Conservation (phyloP, 2,113 vertebrate species). For the Aptenodytes patagonicus region DNA sequence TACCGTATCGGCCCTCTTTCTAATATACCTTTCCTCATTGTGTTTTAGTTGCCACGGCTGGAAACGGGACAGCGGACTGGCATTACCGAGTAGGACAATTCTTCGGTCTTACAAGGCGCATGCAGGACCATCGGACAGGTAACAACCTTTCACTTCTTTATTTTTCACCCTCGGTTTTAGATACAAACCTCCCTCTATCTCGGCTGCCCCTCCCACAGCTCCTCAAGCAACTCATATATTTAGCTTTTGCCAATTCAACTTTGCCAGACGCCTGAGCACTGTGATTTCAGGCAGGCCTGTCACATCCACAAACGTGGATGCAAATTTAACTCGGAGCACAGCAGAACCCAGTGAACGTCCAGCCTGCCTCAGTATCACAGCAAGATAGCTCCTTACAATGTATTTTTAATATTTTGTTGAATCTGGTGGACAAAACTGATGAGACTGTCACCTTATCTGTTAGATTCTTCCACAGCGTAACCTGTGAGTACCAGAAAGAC, state of each 20-base stretch:
- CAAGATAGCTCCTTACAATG: not conserved
- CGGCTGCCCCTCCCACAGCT: not conserved
- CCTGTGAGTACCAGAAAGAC: not conserved
- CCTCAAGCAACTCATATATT: not conserved
- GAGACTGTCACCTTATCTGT: not conserved
- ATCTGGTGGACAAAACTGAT: not conserved
- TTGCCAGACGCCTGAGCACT: not conserved
- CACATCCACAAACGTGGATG: not conserved
- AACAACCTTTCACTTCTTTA: not conserved
- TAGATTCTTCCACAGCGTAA: not conserved
- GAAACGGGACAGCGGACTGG: not conserved
- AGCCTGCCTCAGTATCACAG: not conserved
- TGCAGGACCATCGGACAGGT: not conserved
- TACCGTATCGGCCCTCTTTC: rapidly evolving
- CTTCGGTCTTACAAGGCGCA: not conserved
- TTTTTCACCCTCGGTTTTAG: not conserved
- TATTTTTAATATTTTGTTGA: not conserved
- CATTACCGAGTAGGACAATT: not conserved
- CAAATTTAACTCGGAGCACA: not conserved
- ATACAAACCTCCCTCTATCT: not conserved
- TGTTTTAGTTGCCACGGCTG: rapidly evolving
- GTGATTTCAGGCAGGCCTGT: not conserved
- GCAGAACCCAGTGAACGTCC: not conserved
- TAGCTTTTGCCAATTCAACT: not conserved
- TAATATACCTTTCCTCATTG: not conserved